phyloP scores from a whole-genome alignment of 2,888 invertebrate species.

The Spicauda simplicius region DNA sequence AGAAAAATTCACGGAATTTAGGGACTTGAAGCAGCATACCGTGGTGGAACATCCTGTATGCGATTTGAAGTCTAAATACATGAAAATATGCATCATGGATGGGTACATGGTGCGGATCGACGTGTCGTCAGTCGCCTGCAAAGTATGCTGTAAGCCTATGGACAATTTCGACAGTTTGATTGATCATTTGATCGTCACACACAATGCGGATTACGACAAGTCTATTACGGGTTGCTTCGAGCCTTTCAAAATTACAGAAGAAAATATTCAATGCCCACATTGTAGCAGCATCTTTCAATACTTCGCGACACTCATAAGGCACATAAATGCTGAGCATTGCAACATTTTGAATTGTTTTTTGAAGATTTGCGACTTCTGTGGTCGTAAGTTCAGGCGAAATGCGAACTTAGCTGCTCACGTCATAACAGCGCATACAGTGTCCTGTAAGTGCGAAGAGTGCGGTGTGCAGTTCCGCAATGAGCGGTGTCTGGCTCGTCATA shows the following conservation, averaged over 20 bases:
- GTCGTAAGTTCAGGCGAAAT: constrained; percentile 51
- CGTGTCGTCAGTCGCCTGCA: constrained; percentile 61
- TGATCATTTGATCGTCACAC: constrained; percentile 58
- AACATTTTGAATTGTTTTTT: constrained; percentile 36
- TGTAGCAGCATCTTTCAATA: constrained; percentile 59
- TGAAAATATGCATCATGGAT: constrained; percentile 51
- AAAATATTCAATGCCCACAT: constrained; percentile 62
- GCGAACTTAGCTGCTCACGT: neutral
- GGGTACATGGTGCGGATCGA: constrained; percentile 40
- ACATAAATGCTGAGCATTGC: constrained; percentile 59
- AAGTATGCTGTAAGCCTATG: constrained; percentile 55
- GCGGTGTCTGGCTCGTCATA: constrained; percentile 55
- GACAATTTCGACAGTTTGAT: constrained; percentile 53
- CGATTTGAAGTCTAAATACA: constrained; percentile 59
- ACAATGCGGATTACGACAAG: constrained; percentile 55
- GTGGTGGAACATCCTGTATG: constrained; percentile 62
- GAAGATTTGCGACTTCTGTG: constrained; percentile 56
- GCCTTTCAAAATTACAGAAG: constrained; percentile 55
- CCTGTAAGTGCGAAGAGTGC: constrained; percentile 53
- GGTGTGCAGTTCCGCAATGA: constrained; percentile 53
- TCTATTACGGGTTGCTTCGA: constrained; percentile 56
- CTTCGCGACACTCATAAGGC: constrained; percentile 63
- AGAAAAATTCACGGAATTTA: constrained; percentile 61
- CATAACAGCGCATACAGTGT: neutral
- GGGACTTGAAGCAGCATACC: constrained; percentile 64